Evolutionary conservation across 2,113 vertebrate species (phyloP).

Genomic region (Morone chrysops): DNA sequence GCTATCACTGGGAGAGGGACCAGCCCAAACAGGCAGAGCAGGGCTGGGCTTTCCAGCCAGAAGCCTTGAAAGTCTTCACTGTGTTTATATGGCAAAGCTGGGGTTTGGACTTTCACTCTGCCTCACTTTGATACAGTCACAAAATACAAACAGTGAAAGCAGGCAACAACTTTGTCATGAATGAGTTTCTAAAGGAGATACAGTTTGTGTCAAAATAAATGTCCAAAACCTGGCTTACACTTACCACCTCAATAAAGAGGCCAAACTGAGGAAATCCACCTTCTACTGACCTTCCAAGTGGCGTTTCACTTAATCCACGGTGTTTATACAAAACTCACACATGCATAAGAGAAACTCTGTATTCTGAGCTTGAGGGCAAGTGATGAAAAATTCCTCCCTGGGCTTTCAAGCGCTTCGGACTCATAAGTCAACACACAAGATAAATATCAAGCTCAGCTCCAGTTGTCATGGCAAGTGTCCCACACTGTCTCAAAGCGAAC

Average conservation of each 20-base stretch:
- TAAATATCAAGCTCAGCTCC: slow-evolving; percentile 77
- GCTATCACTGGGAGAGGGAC: slow-evolving; percentile 82
- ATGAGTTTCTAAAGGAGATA: background rate
- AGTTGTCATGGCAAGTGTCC: slow-evolving; percentile 82
- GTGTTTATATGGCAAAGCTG: slow-evolving; percentile 78
- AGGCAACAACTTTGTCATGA: background rate
- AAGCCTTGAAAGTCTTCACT: slow-evolving; percentile 80
- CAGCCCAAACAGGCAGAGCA: slow-evolving; percentile 86
- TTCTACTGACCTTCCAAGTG: slow-evolving; percentile 4
- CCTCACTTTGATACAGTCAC: slow-evolving; percentile 37
- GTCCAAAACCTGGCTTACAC: background rate
- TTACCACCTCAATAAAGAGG: background rate
- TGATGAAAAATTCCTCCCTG: slow-evolving; percentile 71
- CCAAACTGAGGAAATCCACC: slow-evolving; percentile 19
- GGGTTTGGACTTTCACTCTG: slow-evolving; percentile 84
- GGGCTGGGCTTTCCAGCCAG: slow-evolving; percentile 84
- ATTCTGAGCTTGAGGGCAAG: slow-evolving; percentile 68
- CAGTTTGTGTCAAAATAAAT: background rate
- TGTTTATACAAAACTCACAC: slow-evolving; percentile 54
- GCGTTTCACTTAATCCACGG: slow-evolving; percentile 23
- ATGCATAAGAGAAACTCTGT: slow-evolving; percentile 51
- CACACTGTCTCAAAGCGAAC: slow-evolving; percentile 74
- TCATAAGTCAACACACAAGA: slow-evolving; percentile 83
- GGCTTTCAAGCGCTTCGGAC: slow-evolving; percentile 60
- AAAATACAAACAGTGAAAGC: slow-evolving; percentile 24